These are phyloP conservation scores for Adelosebastes latens DNA, from an alignment of 2,797 vertebrate species.

Conservation along the genomic window DNA sequence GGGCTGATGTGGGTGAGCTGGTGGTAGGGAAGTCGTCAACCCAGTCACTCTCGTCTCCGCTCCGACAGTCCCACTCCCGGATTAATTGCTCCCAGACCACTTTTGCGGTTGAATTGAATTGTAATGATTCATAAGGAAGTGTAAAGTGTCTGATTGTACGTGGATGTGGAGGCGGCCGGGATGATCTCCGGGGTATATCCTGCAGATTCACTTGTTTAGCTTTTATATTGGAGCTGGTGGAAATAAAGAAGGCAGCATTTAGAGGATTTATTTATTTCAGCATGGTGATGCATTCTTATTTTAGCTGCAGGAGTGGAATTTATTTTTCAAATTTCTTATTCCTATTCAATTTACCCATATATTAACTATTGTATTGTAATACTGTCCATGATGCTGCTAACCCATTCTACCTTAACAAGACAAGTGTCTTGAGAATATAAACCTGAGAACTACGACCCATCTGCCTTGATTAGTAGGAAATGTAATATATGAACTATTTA, in stretches of 20 bases:
- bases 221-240: slow-evolving; percentile 31
- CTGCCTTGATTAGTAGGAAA: neutral
- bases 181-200: slow-evolving; percentile 44
- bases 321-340: neutral
- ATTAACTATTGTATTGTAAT: neutral
- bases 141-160: slow-evolving; percentile 67
- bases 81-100: slow-evolving; percentile 78
- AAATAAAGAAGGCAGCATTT: neutral
- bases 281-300: slow-evolving; percentile 2
- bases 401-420: neutral
- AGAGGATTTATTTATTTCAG: slow-evolving; percentile 27
- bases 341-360: neutral
- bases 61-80: slow-evolving; percentile 59
- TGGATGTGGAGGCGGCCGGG: slow-evolving; percentile 48
- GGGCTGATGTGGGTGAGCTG: slow-evolving; percentile 76
- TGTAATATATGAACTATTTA: neutral
- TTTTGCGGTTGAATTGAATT: slow-evolving; percentile 76
- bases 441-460: neutral
- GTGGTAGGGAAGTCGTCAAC: slow-evolving; percentile 70
- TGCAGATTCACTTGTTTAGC: slow-evolving; percentile 42
- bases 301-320: slow-evolving; percentile 11
- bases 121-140: slow-evolving; percentile 78
- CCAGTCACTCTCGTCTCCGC: slow-evolving; percentile 69
- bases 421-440: neutral
- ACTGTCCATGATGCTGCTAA: neutral